Conservation (phyloP, 92 coral and sea anemone genomes). For the Phenganax stokvisi region DNA sequence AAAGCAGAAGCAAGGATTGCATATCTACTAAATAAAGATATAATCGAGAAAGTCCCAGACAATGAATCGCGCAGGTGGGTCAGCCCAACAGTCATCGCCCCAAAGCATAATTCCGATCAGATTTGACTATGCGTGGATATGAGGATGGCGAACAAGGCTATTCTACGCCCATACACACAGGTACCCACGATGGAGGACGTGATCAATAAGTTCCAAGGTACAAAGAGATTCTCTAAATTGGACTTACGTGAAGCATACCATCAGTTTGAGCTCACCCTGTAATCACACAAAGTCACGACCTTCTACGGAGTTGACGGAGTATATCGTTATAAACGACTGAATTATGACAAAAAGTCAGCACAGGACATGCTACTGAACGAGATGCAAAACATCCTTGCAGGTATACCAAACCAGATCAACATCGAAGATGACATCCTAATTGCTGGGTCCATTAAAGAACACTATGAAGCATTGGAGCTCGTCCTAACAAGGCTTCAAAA, state of each 20-base stretch:
- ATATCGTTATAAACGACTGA: conserved; percentile 15
- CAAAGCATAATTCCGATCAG: not conserved
- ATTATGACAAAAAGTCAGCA: conserved; percentile 6
- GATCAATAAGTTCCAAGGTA: not conserved
- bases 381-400: not conserved
- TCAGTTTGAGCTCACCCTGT: not conserved
- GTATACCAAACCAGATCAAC: conserved; percentile 8
- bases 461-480: conserved; percentile 10
- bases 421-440: conserved; percentile 10
- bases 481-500: not conserved
- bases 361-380: not conserved
- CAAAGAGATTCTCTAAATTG: not conserved
- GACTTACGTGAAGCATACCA: not conserved
- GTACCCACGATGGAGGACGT: conserved; percentile 8
- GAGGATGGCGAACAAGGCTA: conserved; percentile 20
- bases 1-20: conserved; percentile 8
- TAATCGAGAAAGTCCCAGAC: conserved; percentile 7
- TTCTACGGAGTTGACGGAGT: not conserved
- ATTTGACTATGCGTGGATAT: conserved; percentile 5
- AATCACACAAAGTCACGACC: conserved; percentile 5
- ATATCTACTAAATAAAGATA: not conserved
- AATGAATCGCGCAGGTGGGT: not conserved
- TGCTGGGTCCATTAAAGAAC: conserved; percentile 6
- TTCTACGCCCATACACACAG: conserved; percentile 11
- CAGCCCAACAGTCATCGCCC: conserved; percentile 14